phyloP scores from a whole-genome alignment of 1,140 invertebrate species.

The Heliconius melpomene region DNA sequence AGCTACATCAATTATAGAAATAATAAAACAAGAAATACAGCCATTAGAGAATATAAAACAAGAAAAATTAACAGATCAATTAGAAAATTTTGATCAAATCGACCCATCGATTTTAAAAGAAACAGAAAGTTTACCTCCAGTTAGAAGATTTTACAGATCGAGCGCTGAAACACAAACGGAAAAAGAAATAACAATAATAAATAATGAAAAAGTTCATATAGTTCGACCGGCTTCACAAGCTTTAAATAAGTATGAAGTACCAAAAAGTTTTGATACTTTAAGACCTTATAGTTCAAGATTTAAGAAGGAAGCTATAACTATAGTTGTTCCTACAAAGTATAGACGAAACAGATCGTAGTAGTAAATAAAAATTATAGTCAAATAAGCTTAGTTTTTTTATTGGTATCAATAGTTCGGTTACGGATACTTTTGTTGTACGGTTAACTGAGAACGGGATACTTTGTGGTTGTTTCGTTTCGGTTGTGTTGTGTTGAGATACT shows the following conservation, averaged over 20 bases:
- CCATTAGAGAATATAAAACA: constrained; percentile 45
- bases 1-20: constrained; percentile 49
- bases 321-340: constrained; percentile 52
- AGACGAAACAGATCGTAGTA: constrained; percentile 59
- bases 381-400: constrained; percentile 39
- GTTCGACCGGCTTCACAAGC: constrained; percentile 54
- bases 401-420: constrained; percentile 21
- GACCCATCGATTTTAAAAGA: constrained; percentile 49
- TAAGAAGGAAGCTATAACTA: constrained; percentile 53
- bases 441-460: constrained; percentile 5
- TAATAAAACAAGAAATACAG: constrained; percentile 61
- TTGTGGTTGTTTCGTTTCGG: constrained; percentile 6
- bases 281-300: constrained; percentile 41
- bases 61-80: constrained; percentile 61
- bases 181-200: constrained; percentile 60
- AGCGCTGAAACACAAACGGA: constrained; percentile 59
- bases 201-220: constrained; percentile 71
- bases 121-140: constrained; percentile 49
- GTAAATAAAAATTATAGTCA: constrained; percentile 56
- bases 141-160: constrained; percentile 69
- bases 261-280: neutral
- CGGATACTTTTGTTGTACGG: constrained; percentile 18
- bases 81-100: constrained; percentile 55
- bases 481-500: neutral
- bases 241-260: neutral